Percentiles rank a stretch among this genome's conserved stretches.
Conservation (phyloP, 2,797 vertebrate species). For the Amniataba percoides region DNA sequence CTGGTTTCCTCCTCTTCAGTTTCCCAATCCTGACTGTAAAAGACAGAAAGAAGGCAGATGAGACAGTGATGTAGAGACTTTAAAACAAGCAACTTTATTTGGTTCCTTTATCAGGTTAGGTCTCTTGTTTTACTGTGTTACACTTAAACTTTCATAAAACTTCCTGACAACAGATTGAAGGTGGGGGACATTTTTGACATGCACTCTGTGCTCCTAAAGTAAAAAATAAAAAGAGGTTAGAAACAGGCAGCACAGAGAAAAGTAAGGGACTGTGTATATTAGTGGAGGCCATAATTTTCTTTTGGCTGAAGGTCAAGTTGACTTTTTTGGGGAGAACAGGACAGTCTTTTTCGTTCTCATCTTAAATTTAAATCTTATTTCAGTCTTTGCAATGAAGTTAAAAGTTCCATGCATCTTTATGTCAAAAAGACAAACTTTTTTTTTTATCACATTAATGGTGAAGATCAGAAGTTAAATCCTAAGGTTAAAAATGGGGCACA, state of each 20-base stretch:
- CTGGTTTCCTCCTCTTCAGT: slow-evolving; percentile 97
- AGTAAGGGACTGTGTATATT: not conserved
- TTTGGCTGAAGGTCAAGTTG: not conserved
- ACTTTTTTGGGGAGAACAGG: not conserved
- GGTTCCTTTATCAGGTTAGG: not conserved
- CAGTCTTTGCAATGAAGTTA: not conserved
- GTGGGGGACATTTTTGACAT: not conserved
- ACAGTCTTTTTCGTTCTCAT: not conserved
- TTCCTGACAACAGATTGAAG: not conserved
- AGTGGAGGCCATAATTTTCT: not conserved
- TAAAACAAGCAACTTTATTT: not conserved
- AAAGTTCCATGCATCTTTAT: not conserved
- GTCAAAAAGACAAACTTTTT: not conserved
- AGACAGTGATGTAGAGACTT: not conserved
- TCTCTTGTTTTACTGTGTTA: not conserved
- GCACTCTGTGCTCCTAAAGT: not conserved
- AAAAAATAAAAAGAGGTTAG: not conserved
- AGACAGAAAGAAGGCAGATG: slow-evolving; percentile 36
- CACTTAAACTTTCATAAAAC: not conserved
- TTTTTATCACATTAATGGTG: not conserved
- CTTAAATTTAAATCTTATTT: not conserved
- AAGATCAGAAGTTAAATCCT: not conserved
- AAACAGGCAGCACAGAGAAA: not conserved
- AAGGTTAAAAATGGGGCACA: not conserved
- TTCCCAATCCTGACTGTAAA: slow-evolving; percentile 95